Evolutionary conservation across 2,797 vertebrate species (phyloP).

Genomic region (Acrossocheilus fasciatus): DNA sequence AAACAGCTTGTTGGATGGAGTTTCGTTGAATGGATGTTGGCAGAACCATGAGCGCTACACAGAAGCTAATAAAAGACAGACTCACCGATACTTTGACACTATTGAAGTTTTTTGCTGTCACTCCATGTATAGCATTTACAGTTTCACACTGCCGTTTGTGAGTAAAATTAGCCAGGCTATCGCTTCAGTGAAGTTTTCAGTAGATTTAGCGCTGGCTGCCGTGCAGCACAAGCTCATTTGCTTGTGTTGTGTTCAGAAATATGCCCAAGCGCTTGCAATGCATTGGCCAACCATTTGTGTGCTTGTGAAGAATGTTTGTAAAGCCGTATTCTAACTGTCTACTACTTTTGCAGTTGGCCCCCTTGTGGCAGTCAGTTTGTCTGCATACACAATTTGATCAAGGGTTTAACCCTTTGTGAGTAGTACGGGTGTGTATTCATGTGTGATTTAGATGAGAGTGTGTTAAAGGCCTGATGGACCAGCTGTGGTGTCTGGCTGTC

Average conservation of each 20-base stretch:
- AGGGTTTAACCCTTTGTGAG: constrained; percentile 26
- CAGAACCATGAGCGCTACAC: constrained; percentile 16
- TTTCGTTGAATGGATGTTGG: constrained; percentile 31
- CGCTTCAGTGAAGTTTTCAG: constrained; percentile 10
- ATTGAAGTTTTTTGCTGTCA: constrained; percentile 25
- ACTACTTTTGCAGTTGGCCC: neutral
- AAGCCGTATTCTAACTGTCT: neutral
- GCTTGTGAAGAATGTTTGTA: neutral
- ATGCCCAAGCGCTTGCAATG: neutral
- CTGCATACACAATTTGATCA: neutral
- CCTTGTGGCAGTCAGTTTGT: neutral
- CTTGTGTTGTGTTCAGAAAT: neutral
- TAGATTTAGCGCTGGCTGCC: neutral
- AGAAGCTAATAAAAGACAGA: constrained; percentile 35
- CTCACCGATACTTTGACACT: neutral
- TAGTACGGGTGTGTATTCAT: neutral
- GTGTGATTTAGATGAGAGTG: constrained; percentile 13
- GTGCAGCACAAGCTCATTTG: neutral
- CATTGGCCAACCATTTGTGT: neutral
- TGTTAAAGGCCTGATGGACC: constrained; percentile 30
- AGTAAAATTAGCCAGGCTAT: constrained; percentile 43
- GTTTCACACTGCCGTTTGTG: constrained; percentile 1
- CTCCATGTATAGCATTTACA: constrained; percentile 4
- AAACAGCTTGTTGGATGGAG: constrained; percentile 10
- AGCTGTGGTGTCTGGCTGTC: constrained; percentile 49